Evolutionary conservation across 2,888 invertebrate genomes (phyloP).

Genomic region (Heteropelma amictum): DNA sequence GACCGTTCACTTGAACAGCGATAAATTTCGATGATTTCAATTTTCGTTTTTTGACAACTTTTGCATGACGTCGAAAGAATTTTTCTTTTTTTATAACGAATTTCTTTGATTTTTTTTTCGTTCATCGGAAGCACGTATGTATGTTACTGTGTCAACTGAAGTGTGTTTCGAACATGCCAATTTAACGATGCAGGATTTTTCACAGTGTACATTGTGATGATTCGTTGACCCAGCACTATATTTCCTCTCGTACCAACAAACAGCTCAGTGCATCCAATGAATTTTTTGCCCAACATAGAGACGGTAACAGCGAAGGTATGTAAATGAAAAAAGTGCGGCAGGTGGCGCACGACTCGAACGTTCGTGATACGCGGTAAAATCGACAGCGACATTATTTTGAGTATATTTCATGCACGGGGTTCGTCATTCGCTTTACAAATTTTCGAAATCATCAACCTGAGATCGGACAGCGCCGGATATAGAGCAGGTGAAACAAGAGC

Average conservation of each 20-base stretch:
- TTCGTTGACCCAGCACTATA: neutral
- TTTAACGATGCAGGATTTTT: neutral
- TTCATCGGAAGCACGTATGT: too few species aligned
- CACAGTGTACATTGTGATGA: neutral
- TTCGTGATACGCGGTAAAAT: neutral
- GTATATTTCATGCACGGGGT: slow-evolving; percentile 1
- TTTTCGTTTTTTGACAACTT: too few species aligned
- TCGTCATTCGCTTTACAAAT: slow-evolving; percentile 16
- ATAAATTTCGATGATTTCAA: too few species aligned
- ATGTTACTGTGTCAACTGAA: neutral
- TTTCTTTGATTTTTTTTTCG: too few species aligned
- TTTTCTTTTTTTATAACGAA: too few species aligned
- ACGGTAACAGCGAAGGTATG: neutral
- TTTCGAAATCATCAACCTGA: too few species aligned
- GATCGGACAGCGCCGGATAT: too few species aligned
- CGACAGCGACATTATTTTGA: slow-evolving; percentile 19
- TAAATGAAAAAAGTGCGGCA: neutral
- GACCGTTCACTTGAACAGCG: too few species aligned
- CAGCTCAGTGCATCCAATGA: neutral
- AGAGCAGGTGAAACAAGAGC: slow-evolving; percentile 1
- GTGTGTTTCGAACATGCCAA: neutral
- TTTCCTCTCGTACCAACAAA: slow-evolving; percentile 22
- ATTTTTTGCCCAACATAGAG: slow-evolving; percentile 2
- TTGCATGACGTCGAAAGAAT: too few species aligned
- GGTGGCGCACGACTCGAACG: neutral